Evolutionary conservation across 2,113 vertebrate species (phyloP).

Genomic region (Oryzias woworae): DNA sequence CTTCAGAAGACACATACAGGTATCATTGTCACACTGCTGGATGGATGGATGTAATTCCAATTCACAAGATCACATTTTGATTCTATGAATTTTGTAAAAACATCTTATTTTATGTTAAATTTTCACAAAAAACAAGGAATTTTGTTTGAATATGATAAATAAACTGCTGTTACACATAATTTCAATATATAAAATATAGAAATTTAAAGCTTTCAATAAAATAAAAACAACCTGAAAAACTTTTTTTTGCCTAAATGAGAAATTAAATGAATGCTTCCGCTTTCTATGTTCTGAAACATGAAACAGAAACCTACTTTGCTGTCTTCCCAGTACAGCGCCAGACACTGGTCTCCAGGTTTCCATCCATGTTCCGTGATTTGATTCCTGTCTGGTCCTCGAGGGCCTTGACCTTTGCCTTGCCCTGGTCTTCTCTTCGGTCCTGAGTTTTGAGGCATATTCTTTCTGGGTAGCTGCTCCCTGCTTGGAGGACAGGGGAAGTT

Average conservation of each 20-base stretch:
- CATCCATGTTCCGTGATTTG: constrained; percentile 69
- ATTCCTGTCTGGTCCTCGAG: constrained; percentile 81
- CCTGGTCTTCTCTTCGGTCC: constrained; percentile 87
- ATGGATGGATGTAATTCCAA: too few species aligned
- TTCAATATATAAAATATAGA: too few species aligned
- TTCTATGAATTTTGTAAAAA: too few species aligned
- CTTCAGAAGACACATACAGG: constrained; percentile 61
- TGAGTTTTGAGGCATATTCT: constrained; percentile 78
- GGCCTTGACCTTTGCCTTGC: constrained; percentile 73
- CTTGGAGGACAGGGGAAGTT: constrained; percentile 57
- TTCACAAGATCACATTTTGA: too few species aligned
- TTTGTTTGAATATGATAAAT: too few species aligned
- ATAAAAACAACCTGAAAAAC: too few species aligned
- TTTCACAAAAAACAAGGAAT: too few species aligned
- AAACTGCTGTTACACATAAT: too few species aligned
- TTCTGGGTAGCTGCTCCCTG: constrained; percentile 79
- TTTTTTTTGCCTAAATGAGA: not conserved
- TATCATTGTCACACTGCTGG: not conserved
- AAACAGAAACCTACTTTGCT: constrained; percentile 85
- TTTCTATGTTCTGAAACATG: not conserved
- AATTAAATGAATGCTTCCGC: not conserved
- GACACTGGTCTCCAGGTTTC: constrained; percentile 94
- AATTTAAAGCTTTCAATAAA: too few species aligned
- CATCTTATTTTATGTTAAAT: too few species aligned
- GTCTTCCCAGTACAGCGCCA: constrained; percentile 98